Conservation (phyloP, 2,113 vertebrate species). For the Cyprinus carpio region DNA sequence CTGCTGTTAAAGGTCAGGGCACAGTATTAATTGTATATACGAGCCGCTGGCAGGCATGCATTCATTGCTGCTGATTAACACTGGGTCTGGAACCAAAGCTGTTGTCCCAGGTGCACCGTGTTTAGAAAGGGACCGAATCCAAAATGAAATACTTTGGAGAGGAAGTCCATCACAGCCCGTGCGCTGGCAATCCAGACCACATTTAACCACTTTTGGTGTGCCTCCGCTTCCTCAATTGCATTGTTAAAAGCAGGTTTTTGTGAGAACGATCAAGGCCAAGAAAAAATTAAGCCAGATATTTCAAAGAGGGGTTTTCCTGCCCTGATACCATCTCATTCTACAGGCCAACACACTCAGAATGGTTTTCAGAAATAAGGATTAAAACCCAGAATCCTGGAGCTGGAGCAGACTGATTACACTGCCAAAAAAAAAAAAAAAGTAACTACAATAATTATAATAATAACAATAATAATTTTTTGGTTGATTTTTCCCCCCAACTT, state of each 20-base stretch:
- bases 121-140: slow-evolving; percentile 74
- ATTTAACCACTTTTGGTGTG: slow-evolving; percentile 72
- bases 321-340: neutral
- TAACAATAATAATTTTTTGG: too few relatives aligned
- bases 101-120: slow-evolving; percentile 81
- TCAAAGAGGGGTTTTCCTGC: slow-evolving; percentile 23
- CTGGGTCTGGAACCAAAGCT: slow-evolving; percentile 68
- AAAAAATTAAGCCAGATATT: slow-evolving; percentile 50
- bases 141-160: slow-evolving; percentile 75
- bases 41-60: slow-evolving; percentile 69
- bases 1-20: slow-evolving; percentile 60
- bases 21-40: slow-evolving; percentile 71
- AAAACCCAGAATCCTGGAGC: too few relatives aligned
- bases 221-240: slow-evolving; percentile 66
- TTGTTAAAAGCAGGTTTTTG: slow-evolving; percentile 69
- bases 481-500: too few relatives aligned
- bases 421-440: too few relatives aligned
- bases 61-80: slow-evolving; percentile 75
- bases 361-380: neutral
- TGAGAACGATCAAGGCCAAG: slow-evolving; percentile 65
- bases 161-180: slow-evolving; percentile 73
- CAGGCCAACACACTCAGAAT: neutral
- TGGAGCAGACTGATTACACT: too few relatives aligned
- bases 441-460: too few relatives aligned
- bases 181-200: slow-evolving; percentile 66